These are phyloP conservation scores for Bimastos eiseni DNA, from an alignment of 2,888 invertebrate species.

Conservation along the genomic window DNA sequence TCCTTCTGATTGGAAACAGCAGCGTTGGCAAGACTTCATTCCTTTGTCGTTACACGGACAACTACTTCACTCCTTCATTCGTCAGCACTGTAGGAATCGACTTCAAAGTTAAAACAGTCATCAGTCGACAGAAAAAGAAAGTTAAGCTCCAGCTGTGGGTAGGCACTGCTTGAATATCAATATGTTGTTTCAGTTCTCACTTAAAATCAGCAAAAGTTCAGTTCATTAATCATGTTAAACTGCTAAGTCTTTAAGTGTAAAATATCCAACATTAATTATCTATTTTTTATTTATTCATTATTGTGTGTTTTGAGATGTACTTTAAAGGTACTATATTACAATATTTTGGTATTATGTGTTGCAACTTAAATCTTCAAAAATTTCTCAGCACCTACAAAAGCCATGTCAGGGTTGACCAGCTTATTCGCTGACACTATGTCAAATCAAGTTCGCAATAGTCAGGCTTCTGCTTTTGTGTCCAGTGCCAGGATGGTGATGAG, in stretches of 20 bases:
- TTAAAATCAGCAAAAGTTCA: not conserved
- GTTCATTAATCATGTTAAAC: not conserved
- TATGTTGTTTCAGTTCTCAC: not conserved
- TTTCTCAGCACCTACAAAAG: too few relatives aligned
- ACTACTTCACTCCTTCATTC: slow-evolving; percentile 98
- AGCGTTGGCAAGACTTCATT: slow-evolving; percentile 96
- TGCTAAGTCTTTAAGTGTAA: not conserved
- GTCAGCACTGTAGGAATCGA: slow-evolving; percentile 99
- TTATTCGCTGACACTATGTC: too few relatives aligned
- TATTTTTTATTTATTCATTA: not conserved
- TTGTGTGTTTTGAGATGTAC: not conserved
- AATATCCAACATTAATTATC: not conserved
- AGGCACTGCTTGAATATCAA: slow-evolving; percentile 41
- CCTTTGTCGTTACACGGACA: slow-evolving; percentile 97
- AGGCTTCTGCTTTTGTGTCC: too few relatives aligned
- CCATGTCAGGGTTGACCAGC: too few relatives aligned
- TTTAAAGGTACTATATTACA: not conserved
- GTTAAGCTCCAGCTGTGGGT: slow-evolving; percentile 93
- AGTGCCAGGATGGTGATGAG: too few relatives aligned
- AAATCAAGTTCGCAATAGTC: too few relatives aligned
- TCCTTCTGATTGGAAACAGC: slow-evolving; percentile 63
- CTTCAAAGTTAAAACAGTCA: slow-evolving; percentile 99
- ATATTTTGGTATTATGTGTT: too few relatives aligned
- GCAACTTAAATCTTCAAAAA: too few relatives aligned
- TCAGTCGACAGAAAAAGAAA: slow-evolving; percentile 91